Conservation (phyloP, 2,888 invertebrate genomes). For the Xiphydria camelus region DNA sequence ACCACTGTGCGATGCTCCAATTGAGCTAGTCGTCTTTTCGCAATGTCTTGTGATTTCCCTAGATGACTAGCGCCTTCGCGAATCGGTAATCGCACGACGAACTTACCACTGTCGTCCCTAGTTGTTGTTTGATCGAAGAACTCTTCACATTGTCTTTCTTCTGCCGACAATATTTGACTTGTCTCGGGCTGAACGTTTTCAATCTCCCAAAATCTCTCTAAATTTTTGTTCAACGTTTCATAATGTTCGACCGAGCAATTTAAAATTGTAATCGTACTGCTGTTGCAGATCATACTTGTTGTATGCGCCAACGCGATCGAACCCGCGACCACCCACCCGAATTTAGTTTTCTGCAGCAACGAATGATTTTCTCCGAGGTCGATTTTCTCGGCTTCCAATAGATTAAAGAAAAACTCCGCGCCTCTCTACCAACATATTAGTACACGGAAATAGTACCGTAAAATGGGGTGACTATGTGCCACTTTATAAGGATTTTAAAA, state of each 20-base stretch:
- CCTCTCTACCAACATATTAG: no score
- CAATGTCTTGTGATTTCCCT: conserved; percentile 7
- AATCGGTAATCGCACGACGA: conserved; percentile 9
- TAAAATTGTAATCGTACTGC: neutral
- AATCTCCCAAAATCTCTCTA: conserved; percentile 17
- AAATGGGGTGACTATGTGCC: no score
- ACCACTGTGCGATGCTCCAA: no score
- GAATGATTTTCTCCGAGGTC: neutral
- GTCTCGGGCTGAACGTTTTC: no score
- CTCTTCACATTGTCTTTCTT: conserved; percentile 11
- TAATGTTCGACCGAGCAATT: neutral
- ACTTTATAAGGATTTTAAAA: no score
- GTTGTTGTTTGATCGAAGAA: neutral
- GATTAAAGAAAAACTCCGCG: conserved; percentile 12
- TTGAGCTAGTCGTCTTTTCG: conserved; percentile 3
- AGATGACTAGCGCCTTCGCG: neutral
- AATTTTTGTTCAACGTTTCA: conserved; percentile 6
- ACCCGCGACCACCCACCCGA: conserved; percentile 1
- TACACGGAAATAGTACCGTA: no score
- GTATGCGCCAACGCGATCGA: neutral
- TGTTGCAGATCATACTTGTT: no score
- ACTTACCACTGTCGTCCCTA: conserved; percentile 5
- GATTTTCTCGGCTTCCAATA: conserved; percentile 7
- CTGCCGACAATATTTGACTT: conserved; percentile 4
- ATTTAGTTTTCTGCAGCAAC: neutral